phyloP scores from a whole-genome alignment of 2,888 invertebrate species.

The Polydesmus complanatus region DNA sequence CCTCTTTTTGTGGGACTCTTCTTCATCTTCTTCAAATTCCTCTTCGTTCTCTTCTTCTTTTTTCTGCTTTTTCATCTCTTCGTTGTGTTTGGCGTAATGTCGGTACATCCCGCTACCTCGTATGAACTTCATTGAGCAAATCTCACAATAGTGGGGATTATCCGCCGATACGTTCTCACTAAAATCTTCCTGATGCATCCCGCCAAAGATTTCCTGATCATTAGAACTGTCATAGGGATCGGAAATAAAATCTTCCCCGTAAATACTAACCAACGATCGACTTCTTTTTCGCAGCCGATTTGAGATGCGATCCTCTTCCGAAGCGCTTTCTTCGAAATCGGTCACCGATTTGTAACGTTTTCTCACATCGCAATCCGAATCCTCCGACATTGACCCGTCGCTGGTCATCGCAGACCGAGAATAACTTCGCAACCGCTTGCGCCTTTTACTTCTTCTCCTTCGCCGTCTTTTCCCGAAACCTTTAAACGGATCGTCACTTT shows the following conservation, averaged over 20 bases:
- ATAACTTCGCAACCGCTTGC: not conserved
- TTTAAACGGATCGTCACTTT: not conserved
- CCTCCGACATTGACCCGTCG: not conserved
- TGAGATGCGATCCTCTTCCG: not conserved
- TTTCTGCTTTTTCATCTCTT: not conserved
- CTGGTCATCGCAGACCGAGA: not conserved
- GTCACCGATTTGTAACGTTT: not conserved
- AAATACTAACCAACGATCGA: not conserved
- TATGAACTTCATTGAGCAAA: conserved; percentile 3
- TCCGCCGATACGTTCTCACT: not conserved
- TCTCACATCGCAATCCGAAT: not conserved
- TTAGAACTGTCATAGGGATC: not conserved
- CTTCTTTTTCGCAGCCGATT: not conserved
- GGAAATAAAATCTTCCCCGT: not conserved
- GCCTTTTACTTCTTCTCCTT: not conserved
- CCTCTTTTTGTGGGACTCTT: not conserved
- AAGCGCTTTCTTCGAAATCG: not conserved
- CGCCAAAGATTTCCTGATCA: not conserved
- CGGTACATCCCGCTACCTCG: not conserved
- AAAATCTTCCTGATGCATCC: not conserved
- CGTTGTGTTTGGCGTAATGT: conserved; percentile 5
- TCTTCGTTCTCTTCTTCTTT: not conserved
- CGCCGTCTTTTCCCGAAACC: not conserved
- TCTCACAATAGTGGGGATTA: conserved; percentile 10
- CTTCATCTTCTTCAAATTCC: not conserved